Evolutionary conservation across 2,888 invertebrate genomes (phyloP), one percentile per base, ranked within the genome.

Genomic region (Drosophila anomelani): DNA sequence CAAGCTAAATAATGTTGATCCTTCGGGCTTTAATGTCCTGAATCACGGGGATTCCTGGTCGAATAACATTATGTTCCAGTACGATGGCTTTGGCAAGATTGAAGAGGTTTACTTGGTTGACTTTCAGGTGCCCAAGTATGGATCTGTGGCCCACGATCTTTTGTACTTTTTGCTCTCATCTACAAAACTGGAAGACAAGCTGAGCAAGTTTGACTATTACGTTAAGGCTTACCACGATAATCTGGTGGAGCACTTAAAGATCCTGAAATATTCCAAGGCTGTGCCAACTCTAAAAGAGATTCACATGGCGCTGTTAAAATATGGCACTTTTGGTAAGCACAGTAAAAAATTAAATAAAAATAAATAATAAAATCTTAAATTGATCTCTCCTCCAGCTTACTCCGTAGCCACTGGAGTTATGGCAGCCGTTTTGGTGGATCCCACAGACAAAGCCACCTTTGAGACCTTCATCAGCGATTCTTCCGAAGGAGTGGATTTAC

Each of bases 161-260:
- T 78, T 80, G 15, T 91, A 90, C 41, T 88, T 92, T 15, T 56
- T 92, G 10, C 7, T 92, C 4, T 88, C 91, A 0, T 92, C 92
- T 0, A 80, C 91, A 1, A 78, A 72, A 17, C 73, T 87, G 17
- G 89, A 91, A 5, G 76, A 90, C 8, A 92, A 91, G 49, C 20
- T 91, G 5, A 63, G 76, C 1, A 75, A 90, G 20, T 92, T 92
- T 39, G 92, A 92, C 57, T 85, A 89, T 39, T 91, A 90, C 13
- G 63, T 92, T 9, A 80, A 89, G 44, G 88, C 79, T 43, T 92
- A 92, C 59, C 85, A 92, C 58, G 83, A 90, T 15, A 78, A 89
- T 32, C 73, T 92, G 9, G 71, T 78, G 1, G 70, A 85, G 17
- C 85, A 89, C 38, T 70, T 92, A 2, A 77, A 81, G 17, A 34